Conservation (phyloP, 2,797 vertebrate genomes). For the Hemitrygon akajei region DNA sequence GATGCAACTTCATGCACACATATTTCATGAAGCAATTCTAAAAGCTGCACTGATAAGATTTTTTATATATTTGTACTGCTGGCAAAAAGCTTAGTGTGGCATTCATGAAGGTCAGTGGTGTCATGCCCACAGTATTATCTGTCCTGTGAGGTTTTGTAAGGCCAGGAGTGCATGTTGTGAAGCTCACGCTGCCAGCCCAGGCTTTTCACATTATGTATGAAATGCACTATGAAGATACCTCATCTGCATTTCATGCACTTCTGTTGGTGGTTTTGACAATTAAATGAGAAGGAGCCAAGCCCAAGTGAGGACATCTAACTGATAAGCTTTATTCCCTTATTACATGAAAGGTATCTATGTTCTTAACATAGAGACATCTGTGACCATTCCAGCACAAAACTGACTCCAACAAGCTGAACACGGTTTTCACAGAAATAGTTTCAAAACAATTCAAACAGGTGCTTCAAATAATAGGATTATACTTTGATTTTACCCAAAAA, state of each 20-base stretch:
- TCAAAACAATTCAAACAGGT: neutral
- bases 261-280: neutral
- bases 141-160: neutral
- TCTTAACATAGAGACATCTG: neutral
- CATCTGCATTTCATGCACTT: neutral
- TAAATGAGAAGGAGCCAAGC: neutral
- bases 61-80: neutral
- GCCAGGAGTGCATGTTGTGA: neutral
- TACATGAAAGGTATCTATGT: neutral
- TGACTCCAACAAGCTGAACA: neutral
- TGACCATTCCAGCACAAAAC: neutral
- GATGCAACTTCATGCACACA: neutral
- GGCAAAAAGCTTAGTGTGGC: neutral
- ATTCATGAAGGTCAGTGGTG: neutral
- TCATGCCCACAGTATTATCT: neutral
- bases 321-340: neutral
- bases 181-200: neutral
- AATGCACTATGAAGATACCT: neutral
- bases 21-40: neutral
- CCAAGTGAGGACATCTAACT: neutral
- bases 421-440: neutral
- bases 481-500: neutral
- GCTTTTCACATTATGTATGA: neutral
- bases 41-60: neutral
- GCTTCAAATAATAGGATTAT: neutral